phyloP scores from a whole-genome alignment of 1,140 invertebrate species.

The Patella vulgata region DNA sequence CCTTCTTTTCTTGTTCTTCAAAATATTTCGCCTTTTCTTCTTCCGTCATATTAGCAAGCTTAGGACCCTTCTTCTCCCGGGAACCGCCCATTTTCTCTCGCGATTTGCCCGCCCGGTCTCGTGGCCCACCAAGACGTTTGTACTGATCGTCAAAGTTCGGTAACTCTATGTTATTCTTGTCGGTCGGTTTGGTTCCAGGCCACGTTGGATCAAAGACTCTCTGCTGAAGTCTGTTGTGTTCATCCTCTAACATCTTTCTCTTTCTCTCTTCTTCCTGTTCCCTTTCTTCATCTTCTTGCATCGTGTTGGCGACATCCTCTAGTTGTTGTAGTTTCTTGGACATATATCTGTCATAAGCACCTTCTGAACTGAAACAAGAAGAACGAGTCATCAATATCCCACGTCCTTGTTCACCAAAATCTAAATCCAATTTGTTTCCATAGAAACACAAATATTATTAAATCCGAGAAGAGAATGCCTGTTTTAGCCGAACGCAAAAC shows the following conservation, averaged over 20 bases:
- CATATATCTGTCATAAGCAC: no score
- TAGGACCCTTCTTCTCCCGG: slow-evolving; percentile 41
- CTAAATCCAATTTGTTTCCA: no score
- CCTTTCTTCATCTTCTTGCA: slow-evolving; percentile 1
- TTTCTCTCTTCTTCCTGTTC: slow-evolving; percentile 13
- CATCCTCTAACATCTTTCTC: slow-evolving; percentile 14
- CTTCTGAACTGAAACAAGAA: no score
- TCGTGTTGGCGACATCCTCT: no score
- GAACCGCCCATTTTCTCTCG: slow-evolving; percentile 9
- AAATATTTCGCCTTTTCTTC: slow-evolving; percentile 51
- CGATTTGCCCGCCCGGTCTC: neutral
- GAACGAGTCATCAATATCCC: no score
- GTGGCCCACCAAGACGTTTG: neutral
- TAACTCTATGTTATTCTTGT: neutral
- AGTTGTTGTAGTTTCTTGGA: no score
- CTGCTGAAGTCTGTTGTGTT: neutral
- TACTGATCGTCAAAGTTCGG: neutral
- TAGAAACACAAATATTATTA: no score
- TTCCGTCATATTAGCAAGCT: slow-evolving; percentile 52
- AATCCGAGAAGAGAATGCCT: no score
- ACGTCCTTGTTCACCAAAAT: no score
- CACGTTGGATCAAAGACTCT: no score
- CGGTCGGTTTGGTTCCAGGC: neutral
- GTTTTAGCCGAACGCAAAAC: no score
- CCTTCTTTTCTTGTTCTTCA: slow-evolving; percentile 31